phyloP scores from a whole-genome alignment of 2,113 vertebrate species.

The Malurus melanocephalus region DNA sequence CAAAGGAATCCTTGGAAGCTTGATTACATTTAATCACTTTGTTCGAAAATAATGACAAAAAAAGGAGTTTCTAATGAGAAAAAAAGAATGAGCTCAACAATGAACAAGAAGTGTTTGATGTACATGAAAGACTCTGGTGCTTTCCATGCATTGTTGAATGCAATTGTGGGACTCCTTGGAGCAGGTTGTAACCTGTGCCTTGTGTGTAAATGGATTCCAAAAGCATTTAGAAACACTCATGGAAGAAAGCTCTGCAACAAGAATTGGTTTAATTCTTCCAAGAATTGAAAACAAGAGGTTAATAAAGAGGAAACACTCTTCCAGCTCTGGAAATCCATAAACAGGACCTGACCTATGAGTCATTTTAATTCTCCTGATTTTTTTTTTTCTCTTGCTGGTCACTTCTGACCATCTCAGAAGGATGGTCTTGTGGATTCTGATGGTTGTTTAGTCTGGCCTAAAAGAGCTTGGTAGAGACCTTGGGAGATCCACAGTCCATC shows the following conservation, averaged over 20 bases:
- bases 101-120: not conserved
- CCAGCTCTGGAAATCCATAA: not conserved
- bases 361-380: not conserved
- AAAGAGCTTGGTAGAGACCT: not conserved
- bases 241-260: not conserved
- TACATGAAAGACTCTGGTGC: not conserved
- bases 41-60: not conserved
- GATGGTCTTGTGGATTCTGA: not conserved
- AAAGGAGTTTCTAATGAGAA: not conserved
- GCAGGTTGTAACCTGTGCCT: not conserved
- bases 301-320: not conserved
- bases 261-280: not conserved
- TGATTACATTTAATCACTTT: not conserved
- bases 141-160: not conserved
- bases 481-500: not conserved
- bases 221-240: not conserved
- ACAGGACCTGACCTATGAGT: not conserved
- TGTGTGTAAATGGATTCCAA: not conserved
- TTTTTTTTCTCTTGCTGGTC: not conserved
- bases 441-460: not conserved
- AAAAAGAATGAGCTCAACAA: not conserved
- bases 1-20: not conserved
- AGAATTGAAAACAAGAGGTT: not conserved
- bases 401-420: not conserved
- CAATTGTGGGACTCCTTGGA: not conserved